A percentile compares a stretch with the other conserved stretches of the same genome.
Evolutionary conservation across 2,888 invertebrate species (phyloP).

Genomic region (Drosophila affinis): DNA sequence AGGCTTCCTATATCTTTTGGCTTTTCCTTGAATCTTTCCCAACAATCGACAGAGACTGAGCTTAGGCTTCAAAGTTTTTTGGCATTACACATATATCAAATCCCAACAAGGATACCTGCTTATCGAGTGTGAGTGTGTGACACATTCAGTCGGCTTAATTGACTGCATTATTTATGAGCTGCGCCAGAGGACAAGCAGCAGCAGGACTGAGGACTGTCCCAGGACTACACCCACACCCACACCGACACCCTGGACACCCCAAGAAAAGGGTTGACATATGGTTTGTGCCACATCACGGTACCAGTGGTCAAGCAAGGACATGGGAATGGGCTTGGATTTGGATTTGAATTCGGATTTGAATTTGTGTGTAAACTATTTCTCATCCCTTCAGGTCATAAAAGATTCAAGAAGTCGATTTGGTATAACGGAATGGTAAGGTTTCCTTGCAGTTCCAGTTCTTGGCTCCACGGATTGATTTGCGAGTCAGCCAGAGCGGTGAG

Average conservation of each 20-base stretch:
- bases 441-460: slow-evolving; percentile 8
- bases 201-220: slow-evolving; percentile 1
- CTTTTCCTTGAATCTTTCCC: too few species aligned
- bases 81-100: not conserved
- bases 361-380: slow-evolving; percentile 49
- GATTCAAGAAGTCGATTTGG: slow-evolving; percentile 68
- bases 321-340: slow-evolving; percentile 6
- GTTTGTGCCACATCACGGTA: slow-evolving; percentile 48
- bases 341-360: slow-evolving; percentile 3
- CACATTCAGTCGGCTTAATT: slow-evolving; percentile 64
- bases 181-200: slow-evolving; percentile 16
- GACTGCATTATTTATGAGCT: slow-evolving; percentile 70
- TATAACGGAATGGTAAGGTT: slow-evolving; percentile 54
- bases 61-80: not conserved
- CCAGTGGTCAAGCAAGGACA: slow-evolving; percentile 25
- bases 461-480: slow-evolving; percentile 55
- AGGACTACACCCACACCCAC: not conserved
- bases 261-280: slow-evolving; percentile 71
- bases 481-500: slow-evolving; percentile 36
- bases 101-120: not conserved
- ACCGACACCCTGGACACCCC: not conserved
- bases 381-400: slow-evolving; percentile 51
- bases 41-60: too few species aligned
- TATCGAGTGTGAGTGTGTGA: slow-evolving; percentile 44
- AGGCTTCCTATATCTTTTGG: too few species aligned